These are phyloP conservation scores for Uloborus plumipes DNA, from an alignment of 2,888 invertebrate genomes.

Conservation along the genomic window DNA sequence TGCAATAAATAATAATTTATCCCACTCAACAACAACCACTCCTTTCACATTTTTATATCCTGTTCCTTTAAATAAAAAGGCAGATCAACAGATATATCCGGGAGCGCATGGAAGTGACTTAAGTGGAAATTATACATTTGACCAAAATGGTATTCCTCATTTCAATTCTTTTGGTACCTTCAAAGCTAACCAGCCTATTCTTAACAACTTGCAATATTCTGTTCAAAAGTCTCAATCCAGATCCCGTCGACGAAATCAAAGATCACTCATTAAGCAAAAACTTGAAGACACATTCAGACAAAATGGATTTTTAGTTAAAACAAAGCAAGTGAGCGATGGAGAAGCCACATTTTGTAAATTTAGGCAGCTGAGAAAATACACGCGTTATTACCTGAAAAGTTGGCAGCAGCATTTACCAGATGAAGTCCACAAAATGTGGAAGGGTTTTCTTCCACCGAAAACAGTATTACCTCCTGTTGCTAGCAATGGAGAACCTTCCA, in stretches of 20 bases:
- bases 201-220: slow-evolving; percentile 20
- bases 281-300: slow-evolving; percentile 93
- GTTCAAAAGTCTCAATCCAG: slow-evolving; percentile 53
- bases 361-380: slow-evolving; percentile 89
- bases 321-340: slow-evolving; percentile 91
- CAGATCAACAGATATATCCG: not conserved
- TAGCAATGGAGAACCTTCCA: slow-evolving; percentile 16
- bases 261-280: slow-evolving; percentile 78
- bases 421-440: slow-evolving; percentile 67
- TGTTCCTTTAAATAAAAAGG: slow-evolving; percentile 1
- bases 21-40: too few relatives aligned
- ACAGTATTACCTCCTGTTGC: slow-evolving; percentile 62
- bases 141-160: too few relatives aligned
- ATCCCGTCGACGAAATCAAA: slow-evolving; percentile 79
- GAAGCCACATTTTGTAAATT: slow-evolving; percentile 96
- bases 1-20: too few relatives aligned
- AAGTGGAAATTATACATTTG: too few relatives aligned
- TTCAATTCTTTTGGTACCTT: too few relatives aligned
- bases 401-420: slow-evolving; percentile 91
- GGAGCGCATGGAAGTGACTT: too few relatives aligned
- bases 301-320: slow-evolving; percentile 92
- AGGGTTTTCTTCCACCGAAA: slow-evolving; percentile 67
- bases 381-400: slow-evolving; percentile 89
- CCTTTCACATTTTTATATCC: slow-evolving; percentile 8
- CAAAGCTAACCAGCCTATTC: slow-evolving; percentile 1